Conservation (phyloP, 2,797 vertebrate genomes). For the Aldrovandia affinis region DNA sequence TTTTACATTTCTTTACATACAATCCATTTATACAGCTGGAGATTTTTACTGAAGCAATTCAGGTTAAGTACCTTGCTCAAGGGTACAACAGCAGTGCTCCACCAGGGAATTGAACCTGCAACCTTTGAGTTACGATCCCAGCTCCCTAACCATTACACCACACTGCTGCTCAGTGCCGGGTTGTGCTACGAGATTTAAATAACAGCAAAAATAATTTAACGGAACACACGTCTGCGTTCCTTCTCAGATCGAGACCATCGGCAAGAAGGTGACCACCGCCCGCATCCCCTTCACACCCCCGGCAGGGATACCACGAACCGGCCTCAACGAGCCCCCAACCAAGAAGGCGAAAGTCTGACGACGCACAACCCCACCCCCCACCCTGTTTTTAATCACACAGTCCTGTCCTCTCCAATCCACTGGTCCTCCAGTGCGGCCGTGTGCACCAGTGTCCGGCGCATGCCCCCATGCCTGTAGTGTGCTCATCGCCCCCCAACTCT, state of each 20-base stretch:
- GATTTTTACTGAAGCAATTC: too few species aligned
- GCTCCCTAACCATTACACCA: too few species aligned
- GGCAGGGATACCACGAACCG: slow-evolving; percentile 80
- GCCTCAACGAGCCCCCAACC: slow-evolving; percentile 79
- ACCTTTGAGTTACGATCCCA: too few species aligned
- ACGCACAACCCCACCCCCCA: neutral
- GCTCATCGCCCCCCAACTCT: neutral
- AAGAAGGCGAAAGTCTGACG: slow-evolving; percentile 89
- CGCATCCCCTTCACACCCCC: slow-evolving; percentile 90
- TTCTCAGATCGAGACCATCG: slow-evolving; percentile 93
- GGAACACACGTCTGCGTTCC: neutral
- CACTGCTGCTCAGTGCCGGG: too few species aligned
- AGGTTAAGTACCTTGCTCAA: too few species aligned
- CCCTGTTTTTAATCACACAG: neutral
- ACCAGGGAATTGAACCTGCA: too few species aligned
- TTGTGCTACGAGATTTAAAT: neutral
- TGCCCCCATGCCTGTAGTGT: neutral
- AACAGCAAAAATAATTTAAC: too few species aligned
- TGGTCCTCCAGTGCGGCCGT: neutral
- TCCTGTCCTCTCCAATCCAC: neutral
- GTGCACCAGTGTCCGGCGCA: neutral
- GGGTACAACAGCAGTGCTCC: too few species aligned
- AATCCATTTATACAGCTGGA: too few species aligned
- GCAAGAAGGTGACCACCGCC: slow-evolving; percentile 88
- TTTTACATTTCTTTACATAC: too few species aligned